phyloP scores from a whole-genome alignment of 2,888 invertebrate species.

The Apotomis betuletana region DNA sequence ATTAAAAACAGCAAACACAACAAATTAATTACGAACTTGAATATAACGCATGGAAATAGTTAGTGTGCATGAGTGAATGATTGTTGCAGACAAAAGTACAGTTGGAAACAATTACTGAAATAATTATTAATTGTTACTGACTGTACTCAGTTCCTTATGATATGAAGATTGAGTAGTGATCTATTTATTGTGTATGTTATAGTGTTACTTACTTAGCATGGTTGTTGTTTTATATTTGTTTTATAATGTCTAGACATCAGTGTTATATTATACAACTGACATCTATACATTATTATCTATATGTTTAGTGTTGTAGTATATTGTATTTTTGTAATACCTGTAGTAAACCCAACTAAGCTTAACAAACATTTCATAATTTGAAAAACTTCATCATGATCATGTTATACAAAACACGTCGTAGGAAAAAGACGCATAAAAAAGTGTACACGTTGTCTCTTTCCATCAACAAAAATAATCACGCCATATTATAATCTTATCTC shows the following conservation, averaged over 20 bases:
- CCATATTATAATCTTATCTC: not conserved
- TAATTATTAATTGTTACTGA: not conserved
- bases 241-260: conserved; percentile 22
- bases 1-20: conserved; percentile 23
- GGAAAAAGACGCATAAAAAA: not conserved
- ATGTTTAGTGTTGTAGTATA: conserved; percentile 17
- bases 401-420: not conserved
- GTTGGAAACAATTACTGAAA: not conserved
- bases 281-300: not conserved
- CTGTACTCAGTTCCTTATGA: not conserved
- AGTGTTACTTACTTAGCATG: conserved; percentile 42
- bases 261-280: not conserved
- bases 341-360: not conserved
- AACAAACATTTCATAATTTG: conserved; percentile 1
- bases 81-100: not conserved
- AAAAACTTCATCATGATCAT: not conserved
- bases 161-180: conserved; percentile 9
- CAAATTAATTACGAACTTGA: conserved; percentile 11
- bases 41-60: conserved; percentile 14
- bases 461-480: not conserved
- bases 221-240: conserved; percentile 40
- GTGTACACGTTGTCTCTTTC: not conserved
- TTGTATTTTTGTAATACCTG: conserved; percentile 1
- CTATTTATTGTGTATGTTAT: not conserved
- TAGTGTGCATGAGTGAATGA: conserved; percentile 20